phyloP scores from a whole-genome alignment of 2,797 vertebrate genomes.

The Karalla daura region DNA sequence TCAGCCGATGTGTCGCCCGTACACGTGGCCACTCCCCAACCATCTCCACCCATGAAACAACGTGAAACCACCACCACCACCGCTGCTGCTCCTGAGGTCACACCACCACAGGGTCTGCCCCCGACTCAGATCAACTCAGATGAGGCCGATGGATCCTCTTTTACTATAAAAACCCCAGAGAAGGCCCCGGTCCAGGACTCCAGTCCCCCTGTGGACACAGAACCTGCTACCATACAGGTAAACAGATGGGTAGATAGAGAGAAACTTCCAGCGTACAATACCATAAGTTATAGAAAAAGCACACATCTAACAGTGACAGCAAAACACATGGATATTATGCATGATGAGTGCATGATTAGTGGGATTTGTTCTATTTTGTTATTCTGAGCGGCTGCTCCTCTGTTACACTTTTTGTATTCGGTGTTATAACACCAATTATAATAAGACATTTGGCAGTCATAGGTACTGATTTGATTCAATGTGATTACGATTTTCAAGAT shows the following conservation, averaged over 20 bases:
- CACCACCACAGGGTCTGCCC: constrained; percentile 16
- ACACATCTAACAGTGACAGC: too few species aligned
- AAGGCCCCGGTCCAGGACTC: constrained; percentile 75
- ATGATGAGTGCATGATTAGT: too few species aligned
- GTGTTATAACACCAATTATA: too few species aligned
- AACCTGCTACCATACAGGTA: constrained; percentile 55
- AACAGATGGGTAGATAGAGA: constrained; percentile 3
- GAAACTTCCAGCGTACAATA: too few species aligned
- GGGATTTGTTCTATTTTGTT: too few species aligned
- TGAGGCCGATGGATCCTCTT: constrained; percentile 5
- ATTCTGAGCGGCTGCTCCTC: too few species aligned
- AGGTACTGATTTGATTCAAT: too few species aligned
- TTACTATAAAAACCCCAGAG: constrained; percentile 34
- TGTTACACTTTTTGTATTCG: too few species aligned
- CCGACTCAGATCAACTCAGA: constrained; percentile 2
- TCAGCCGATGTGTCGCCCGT: background rate
- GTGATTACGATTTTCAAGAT: too few species aligned
- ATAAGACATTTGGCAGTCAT: too few species aligned
- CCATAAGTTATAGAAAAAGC: too few species aligned
- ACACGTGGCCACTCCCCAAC: background rate
- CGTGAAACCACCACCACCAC: constrained; percentile 1
- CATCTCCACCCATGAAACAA: background rate
- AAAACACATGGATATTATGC: too few species aligned
- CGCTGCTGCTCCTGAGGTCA: constrained; percentile 4
- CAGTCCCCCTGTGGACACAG: constrained; percentile 6